A percentile compares a stretch with the other conserved stretches of the same genome.
Conservation (phyloP, 2,888 invertebrate genomes). For the Nomada fucata region DNA sequence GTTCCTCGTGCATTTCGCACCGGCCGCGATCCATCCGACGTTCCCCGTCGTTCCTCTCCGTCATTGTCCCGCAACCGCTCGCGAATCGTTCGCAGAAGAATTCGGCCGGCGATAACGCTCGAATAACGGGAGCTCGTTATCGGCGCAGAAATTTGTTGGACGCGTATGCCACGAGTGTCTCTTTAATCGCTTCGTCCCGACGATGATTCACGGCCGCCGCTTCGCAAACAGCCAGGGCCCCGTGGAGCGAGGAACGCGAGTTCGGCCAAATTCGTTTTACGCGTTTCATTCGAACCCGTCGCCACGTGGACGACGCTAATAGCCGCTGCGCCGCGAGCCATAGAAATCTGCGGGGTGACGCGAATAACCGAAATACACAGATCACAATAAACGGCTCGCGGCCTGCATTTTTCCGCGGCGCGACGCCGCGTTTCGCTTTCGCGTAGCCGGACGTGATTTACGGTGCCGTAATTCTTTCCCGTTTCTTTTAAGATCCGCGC, state of each 20-base stretch:
- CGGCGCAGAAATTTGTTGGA: neutral
- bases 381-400: conserved; percentile 53
- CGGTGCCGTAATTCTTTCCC: conserved; percentile 61
- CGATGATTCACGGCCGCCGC: conserved; percentile 21
- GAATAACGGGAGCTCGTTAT: conserved; percentile 2
- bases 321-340: conserved; percentile 19
- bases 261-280: neutral
- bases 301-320: conserved; percentile 13
- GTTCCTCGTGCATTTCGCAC: conserved; percentile 30
- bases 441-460: conserved; percentile 53
- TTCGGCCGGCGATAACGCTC: neutral
- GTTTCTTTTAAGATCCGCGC: conserved; percentile 49
- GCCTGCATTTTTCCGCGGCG: conserved; percentile 42
- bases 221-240: conserved; percentile 23
- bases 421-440: conserved; percentile 40
- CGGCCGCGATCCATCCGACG: neutral
- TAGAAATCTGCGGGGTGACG: conserved; percentile 27
- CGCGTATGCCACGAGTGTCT: conserved; percentile 33
- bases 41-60: neutral
- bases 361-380: conserved; percentile 54
- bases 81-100: neutral
- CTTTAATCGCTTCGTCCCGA: neutral
- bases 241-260: neutral
- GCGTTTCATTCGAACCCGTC: neutral
- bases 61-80: neutral